Evolutionary conservation across 2,888 invertebrate genomes (phyloP), one percentile per base, ranked within the genome.

Genomic region (Meandrusa payeni): DNA sequence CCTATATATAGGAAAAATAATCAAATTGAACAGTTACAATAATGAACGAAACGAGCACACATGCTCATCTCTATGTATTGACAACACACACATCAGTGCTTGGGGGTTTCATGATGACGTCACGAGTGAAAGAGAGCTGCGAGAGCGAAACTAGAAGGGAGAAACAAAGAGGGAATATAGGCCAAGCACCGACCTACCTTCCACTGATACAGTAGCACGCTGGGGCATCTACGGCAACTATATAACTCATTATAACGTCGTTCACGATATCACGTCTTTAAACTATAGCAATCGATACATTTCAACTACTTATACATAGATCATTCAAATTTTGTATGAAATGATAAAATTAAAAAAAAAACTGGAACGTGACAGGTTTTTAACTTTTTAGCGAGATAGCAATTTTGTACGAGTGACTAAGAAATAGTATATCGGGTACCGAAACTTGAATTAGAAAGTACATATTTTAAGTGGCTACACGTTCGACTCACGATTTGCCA

Each of bases 101-200:
- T 51, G 58, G 71, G 72, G 74, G 71, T 71, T 80, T 74, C 75
- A 75, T 76, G 49, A 61, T 85, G 83, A 85, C 86, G 85, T 86
- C 86, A 85, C 80, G 72, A 51, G 57, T 11, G 60, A 83, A 52
- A 52, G 69, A 59, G 75, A 80, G 49, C 36, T 47, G 41, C 20
- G 47, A 38, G 37, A 42, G 49, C 41, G 52, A 5, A 28, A 27
- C 33, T 45, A 24, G 33, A 6, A 20, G 38, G 32, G 69, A 37
- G 44, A 38, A 68, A 82, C 52, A 51, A 63, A 59, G 82, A 76
- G 27, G 53, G 64, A 86, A 87, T 85, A 81, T 87, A 87, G 86
- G 86, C 68, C 86, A 86, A 81, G 79, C 76, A 71, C 79, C 82
- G 83, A 82, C 85, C 85, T 78, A 82, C 80, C 83, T 78, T 81